These are phyloP conservation scores for Plusia festucae DNA, from an alignment of 2,888 invertebrate species.

Conservation along the genomic window DNA sequence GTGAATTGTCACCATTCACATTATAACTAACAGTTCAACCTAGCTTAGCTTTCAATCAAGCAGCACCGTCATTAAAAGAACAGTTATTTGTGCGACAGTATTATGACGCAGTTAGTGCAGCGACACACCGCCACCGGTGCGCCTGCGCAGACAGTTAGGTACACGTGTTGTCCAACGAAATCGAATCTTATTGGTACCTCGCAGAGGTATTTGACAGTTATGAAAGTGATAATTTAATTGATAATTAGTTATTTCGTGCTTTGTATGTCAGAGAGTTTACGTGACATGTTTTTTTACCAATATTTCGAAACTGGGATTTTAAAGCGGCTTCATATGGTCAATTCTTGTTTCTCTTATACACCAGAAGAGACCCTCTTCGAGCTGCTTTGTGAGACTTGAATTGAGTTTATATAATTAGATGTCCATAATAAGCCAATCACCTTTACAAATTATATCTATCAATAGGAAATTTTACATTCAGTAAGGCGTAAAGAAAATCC, in stretches of 20 bases:
- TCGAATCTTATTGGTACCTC: neutral
- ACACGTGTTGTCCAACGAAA: constrained; percentile 2
- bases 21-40: neutral
- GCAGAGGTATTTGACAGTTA: neutral
- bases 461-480: too few species aligned
- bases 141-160: neutral
- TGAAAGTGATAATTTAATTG: neutral
- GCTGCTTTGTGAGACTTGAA: too few species aligned
- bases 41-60: neutral
- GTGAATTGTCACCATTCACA: neutral
- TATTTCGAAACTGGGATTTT: neutral
- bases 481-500: too few species aligned
- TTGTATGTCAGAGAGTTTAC: too few species aligned
- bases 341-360: too few species aligned
- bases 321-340: too few species aligned
- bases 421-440: too few species aligned
- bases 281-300: neutral
- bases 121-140: neutral
- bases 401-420: too few species aligned
- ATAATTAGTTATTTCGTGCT: too few species aligned
- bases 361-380: too few species aligned
- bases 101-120: constrained; percentile 3
- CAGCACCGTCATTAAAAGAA: neutral
- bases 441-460: too few species aligned
- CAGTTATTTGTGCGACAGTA: constrained; percentile 1